phyloP scores from a whole-genome alignment of 2,113 vertebrate species.

The Asarcornis scutulata region DNA sequence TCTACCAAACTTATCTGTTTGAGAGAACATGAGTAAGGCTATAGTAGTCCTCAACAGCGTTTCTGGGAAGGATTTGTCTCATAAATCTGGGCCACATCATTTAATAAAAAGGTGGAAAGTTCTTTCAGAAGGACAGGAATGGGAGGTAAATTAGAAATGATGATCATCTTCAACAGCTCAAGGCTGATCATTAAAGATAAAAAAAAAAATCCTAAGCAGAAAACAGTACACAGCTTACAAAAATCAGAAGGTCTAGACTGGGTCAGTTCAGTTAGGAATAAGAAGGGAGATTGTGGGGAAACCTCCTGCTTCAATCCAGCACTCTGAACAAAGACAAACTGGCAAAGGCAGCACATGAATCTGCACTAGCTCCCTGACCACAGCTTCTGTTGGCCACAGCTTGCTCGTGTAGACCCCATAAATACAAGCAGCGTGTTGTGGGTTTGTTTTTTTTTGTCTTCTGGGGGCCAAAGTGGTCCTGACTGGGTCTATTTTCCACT shows the following conservation, averaged over 20 bases:
- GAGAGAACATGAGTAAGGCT: not conserved
- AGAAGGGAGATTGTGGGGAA: not conserved
- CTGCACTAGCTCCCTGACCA: not conserved
- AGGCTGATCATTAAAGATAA: not conserved
- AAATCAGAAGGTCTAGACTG: not conserved
- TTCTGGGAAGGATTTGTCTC: not conserved
- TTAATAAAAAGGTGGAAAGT: not conserved
- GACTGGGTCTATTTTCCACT: not conserved
- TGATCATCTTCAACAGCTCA: not conserved
- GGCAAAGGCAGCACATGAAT: not conserved
- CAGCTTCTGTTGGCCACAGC: not conserved
- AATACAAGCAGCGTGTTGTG: not conserved
- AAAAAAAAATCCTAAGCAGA: not conserved
- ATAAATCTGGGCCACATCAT: not conserved
- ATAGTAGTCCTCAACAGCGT: not conserved
- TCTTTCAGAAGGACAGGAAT: not conserved
- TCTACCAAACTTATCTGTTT: not conserved
- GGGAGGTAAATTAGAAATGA: not conserved
- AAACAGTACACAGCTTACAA: not conserved
- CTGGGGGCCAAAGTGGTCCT: not conserved
- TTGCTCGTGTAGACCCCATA: not conserved
- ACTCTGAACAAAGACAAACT: not conserved
- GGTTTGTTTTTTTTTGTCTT: not conserved
- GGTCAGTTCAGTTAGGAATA: not conserved
- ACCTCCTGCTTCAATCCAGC: not conserved